Evolutionary conservation across 2,113 vertebrate genomes (phyloP).

Genomic region (Tychaedon coryphoeus): DNA sequence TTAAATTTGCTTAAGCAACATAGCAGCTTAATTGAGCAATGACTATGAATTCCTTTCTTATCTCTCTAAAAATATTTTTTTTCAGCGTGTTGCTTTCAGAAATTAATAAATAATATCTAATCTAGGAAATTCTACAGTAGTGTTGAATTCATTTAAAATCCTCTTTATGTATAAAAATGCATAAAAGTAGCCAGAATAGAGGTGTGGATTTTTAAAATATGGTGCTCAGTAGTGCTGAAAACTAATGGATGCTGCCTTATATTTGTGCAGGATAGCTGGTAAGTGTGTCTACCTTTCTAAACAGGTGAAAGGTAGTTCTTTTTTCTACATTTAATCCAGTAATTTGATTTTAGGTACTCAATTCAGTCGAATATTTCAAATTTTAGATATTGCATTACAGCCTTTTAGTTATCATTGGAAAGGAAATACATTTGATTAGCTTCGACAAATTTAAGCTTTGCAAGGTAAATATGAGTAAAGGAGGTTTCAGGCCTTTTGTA

Average conservation of each 20-base stretch:
- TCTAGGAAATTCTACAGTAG: neutral
- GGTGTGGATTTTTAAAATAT: neutral
- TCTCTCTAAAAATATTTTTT: neutral
- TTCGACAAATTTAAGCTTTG: neutral
- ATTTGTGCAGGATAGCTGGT: neutral
- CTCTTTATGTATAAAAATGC: neutral
- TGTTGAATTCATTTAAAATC: neutral
- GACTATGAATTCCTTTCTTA: neutral
- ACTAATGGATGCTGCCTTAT: neutral
- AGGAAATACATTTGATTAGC: neutral
- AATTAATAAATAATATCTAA: neutral
- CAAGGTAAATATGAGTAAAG: neutral
- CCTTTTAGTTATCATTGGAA: neutral
- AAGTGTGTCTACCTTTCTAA: neutral
- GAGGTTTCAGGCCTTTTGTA: neutral
- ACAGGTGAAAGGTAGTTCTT: neutral
- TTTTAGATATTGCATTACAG: neutral
- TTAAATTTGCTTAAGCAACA: constrained; percentile 22
- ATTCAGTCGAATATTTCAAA: neutral
- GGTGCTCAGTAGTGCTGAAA: neutral
- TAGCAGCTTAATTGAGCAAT: neutral
- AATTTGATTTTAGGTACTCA: neutral
- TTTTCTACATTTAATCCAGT: neutral
- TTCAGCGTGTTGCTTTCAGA: neutral
- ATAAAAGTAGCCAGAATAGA: neutral